A percentile compares a stretch with the other conserved stretches of the same genome.
phyloP scores from a whole-genome alignment of 2,113 vertebrate species.

The Gadus chalcogrammus region DNA sequence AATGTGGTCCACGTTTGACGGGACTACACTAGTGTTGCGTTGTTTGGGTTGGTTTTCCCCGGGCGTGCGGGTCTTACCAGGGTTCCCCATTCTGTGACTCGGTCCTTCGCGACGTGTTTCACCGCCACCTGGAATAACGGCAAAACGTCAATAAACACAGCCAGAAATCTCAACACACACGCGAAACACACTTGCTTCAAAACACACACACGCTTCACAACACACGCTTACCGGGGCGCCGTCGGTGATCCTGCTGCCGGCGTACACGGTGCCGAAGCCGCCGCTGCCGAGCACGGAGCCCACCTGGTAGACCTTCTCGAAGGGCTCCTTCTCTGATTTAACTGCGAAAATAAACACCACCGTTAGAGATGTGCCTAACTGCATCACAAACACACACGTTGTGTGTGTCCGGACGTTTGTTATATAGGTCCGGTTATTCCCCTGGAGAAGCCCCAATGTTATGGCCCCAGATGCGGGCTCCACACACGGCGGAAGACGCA shows the following conservation, averaged over 20 bases:
- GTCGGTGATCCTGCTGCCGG: slow-evolving; percentile 85
- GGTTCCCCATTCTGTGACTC: slow-evolving; percentile 91
- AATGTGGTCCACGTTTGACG: neutral
- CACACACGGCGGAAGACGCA: slow-evolving; percentile 48
- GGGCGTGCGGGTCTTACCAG: slow-evolving; percentile 76
- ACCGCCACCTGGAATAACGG: slow-evolving; percentile 81
- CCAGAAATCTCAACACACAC: slow-evolving; percentile 29
- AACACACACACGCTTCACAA: slow-evolving; percentile 55
- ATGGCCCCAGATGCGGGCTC: neutral
- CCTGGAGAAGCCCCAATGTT: neutral
- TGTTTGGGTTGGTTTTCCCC: too few species aligned
- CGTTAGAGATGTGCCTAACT: too few species aligned
- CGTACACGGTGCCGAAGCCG: slow-evolving; percentile 93
- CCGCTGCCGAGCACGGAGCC: slow-evolving; percentile 92
- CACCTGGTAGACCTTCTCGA: slow-evolving; percentile 94
- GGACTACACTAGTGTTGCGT: too few species aligned
- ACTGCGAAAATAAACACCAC: slow-evolving; percentile 61
- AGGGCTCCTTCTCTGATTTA: slow-evolving; percentile 87
- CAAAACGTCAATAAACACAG: neutral
- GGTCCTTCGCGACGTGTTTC: slow-evolving; percentile 91
- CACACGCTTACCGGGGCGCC: slow-evolving; percentile 84
- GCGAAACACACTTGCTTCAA: neutral
- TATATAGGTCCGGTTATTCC: neutral
- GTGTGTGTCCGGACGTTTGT: neutral
- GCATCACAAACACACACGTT: neutral